Evolutionary conservation across 2,113 vertebrate species (phyloP), one percentile per base, ranked within the genome.

Genomic region (Xiphophorus maculatus): DNA sequence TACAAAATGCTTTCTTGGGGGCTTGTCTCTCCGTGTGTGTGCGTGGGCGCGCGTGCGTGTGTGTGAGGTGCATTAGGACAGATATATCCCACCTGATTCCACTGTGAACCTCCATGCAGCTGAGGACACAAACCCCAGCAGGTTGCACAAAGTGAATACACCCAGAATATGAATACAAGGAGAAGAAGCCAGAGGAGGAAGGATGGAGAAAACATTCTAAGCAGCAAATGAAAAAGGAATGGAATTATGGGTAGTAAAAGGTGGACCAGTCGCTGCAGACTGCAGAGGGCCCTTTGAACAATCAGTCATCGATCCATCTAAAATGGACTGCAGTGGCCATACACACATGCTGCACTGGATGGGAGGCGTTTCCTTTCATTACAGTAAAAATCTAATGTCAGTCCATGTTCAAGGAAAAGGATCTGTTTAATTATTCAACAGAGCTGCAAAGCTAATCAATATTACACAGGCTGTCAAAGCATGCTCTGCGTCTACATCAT

Each of bases 361-460:
- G 67, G 73, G 67, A 25, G 32, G 69, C 4, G 27, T 30, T 63
- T 58, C 30, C 54, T 69, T 77, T 44, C 69, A 67, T 68, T 74
- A 71, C 60, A 65, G 72, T 54, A 62, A 76, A 74, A 75, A 79
- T 40, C 42, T 63, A 54, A 74, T 78, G 71, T 73, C 22, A 76
- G 54, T 32, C 63, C 25, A 11, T 33, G 69, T 66, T 82, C 32
- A 11, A 79, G 51, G 58, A 63, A 69, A 66, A 80, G 37, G 15
- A 73, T 51, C 44, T 1, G 15, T 61, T 81, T 63, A 67, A 86
- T 89, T 66, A 87, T 87, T 83, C 54, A 88, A 69, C 1, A 48
- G 64, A 51, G 66, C 74, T 74, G 71, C 66, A 82, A 10, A 54
- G 73, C 61, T 74, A 77, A 88, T 91, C 81, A 84, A 81, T 89